These are phyloP conservation scores for Pachypanchax playfairii DNA, from an alignment of 2,113 vertebrate species.

Conservation along the genomic window DNA sequence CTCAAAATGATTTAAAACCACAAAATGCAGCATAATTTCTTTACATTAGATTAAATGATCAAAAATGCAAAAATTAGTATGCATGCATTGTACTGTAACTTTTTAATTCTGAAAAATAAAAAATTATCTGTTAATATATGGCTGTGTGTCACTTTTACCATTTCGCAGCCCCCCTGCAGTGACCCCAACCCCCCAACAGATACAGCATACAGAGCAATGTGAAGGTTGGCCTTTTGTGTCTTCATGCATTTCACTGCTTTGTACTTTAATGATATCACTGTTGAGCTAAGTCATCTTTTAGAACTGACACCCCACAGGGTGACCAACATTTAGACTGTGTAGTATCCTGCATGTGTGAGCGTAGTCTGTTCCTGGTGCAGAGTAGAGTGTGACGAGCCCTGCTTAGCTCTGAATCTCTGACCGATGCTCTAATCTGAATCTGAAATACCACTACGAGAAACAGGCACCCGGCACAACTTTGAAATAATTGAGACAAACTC, in stretches of 20 bases:
- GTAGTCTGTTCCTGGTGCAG: constrained; percentile 28
- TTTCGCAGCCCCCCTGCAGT: constrained; percentile 54
- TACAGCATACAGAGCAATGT: constrained; percentile 58
- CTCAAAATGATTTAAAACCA: too few relatives aligned
- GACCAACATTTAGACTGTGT: constrained; percentile 41
- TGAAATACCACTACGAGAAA: constrained; percentile 57
- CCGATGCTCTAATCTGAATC: constrained; percentile 38
- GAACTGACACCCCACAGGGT: constrained; percentile 59
- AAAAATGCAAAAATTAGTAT: too few relatives aligned
- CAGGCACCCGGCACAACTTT: constrained; percentile 49
- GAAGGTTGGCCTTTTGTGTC: constrained; percentile 69
- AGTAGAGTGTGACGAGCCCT: constrained; percentile 41
- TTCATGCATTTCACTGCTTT: constrained; percentile 61
- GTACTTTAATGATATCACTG: constrained; percentile 71
- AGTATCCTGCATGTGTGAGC: constrained; percentile 14
- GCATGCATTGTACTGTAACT: too few relatives aligned
- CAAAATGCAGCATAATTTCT: too few relatives aligned
- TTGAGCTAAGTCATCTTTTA: constrained; percentile 61
- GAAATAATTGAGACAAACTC: constrained; percentile 77
- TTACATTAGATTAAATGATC: too few relatives aligned
- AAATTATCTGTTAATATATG: constrained; percentile 23
- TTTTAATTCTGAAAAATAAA: too few relatives aligned
- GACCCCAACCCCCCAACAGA: constrained; percentile 51
- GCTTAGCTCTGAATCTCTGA: constrained; percentile 41
- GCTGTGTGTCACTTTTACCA: constrained; percentile 56